These are phyloP conservation scores for Tupaia tana DNA, from an alignment of 2,113 vertebrate species.

Conservation along the genomic window DNA sequence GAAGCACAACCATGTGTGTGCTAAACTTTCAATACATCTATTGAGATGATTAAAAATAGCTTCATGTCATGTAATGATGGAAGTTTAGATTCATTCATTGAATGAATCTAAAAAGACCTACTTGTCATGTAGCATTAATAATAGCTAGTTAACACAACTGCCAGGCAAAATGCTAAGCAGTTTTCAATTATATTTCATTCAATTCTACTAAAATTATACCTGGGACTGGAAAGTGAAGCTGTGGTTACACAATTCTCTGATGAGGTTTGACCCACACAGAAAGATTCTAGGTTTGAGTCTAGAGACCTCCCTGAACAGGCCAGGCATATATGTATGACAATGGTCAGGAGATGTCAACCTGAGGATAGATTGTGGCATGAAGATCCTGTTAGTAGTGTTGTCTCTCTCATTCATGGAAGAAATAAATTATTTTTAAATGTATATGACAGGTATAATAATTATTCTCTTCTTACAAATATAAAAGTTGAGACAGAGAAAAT, in stretches of 20 bases:
- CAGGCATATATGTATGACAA: too few species aligned
- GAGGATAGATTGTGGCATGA: too few species aligned
- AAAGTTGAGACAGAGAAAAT: not conserved
- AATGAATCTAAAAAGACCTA: not conserved
- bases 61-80: not conserved
- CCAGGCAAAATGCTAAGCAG: not conserved
- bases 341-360: too few species aligned
- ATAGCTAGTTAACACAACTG: not conserved
- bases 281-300: too few species aligned
- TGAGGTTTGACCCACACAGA: too few species aligned
- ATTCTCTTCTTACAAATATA: not conserved
- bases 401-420: too few species aligned
- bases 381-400: too few species aligned
- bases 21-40: not conserved
- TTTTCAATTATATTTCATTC: not conserved
- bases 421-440: not conserved
- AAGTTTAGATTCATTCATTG: not conserved
- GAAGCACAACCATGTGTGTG: not conserved
- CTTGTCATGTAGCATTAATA: not conserved
- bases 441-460: not conserved
- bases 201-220: not conserved
- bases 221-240: too few species aligned
- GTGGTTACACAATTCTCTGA: too few species aligned
- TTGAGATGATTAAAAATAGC: not conserved
- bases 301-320: too few species aligned